phyloP scores from a whole-genome alignment of 2,113 vertebrate genomes.

The Lucifuga dentata region DNA sequence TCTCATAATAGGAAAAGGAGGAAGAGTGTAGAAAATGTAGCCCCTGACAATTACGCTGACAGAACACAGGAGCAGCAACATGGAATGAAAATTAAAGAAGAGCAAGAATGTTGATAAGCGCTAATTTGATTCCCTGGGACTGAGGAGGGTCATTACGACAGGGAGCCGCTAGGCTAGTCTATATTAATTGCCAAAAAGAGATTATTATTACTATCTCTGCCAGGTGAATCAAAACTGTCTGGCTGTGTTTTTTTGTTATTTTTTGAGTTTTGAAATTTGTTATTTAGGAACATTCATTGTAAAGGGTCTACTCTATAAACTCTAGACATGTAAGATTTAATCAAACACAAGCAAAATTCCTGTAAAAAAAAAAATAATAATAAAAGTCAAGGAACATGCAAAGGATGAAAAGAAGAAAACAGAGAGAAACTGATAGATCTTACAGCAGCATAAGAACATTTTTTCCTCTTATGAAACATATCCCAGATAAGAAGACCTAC shows the following conservation, averaged over 20 bases:
- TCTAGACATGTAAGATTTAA: background rate
- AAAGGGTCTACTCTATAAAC: background rate
- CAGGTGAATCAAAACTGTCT: conserved; percentile 43
- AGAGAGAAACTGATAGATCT: background rate
- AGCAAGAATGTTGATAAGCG: conserved; percentile 43
- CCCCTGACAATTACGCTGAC: conserved; percentile 25
- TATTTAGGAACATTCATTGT: no score
- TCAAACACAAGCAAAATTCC: background rate
- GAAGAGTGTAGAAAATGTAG: no score
- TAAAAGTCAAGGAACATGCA: background rate
- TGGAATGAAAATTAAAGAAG: conserved; percentile 53
- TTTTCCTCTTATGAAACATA: conserved; percentile 39
- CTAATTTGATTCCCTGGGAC: conserved; percentile 52
- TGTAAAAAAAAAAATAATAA: background rate
- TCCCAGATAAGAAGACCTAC: conserved; percentile 19
- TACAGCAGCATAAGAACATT: background rate
- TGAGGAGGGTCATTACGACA: conserved; percentile 33
- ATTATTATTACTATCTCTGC: conserved; percentile 42
- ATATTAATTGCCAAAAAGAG: conserved; percentile 49
- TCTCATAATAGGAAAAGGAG: no score
- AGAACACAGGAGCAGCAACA: conserved; percentile 18
- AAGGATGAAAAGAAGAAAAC: background rate
- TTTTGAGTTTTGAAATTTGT: no score
- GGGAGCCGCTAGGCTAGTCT: conserved; percentile 3
- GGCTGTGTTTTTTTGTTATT: no score